These are phyloP conservation scores for Palythoa grandis DNA, from an alignment of 92 coral and sea anemone genomes.

Conservation along the genomic window DNA sequence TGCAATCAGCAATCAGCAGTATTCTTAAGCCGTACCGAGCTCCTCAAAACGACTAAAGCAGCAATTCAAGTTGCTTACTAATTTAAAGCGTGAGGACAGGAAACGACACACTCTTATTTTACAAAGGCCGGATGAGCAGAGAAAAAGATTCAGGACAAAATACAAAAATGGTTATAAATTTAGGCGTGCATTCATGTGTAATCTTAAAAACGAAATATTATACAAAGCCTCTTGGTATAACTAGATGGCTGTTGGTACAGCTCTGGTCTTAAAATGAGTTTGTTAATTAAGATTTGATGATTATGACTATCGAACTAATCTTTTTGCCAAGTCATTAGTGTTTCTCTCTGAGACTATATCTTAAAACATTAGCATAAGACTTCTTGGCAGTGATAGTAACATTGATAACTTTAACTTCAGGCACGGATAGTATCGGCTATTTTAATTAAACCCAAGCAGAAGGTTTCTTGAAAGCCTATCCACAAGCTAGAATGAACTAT, in stretches of 20 bases:
- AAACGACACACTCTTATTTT: too few relatives aligned
- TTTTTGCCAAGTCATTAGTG: not conserved
- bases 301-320: not conserved
- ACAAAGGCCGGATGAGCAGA: too few relatives aligned
- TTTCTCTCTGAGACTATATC: not conserved
- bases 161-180: too few relatives aligned
- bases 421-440: not conserved
- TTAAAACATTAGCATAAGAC: conserved; percentile 1
- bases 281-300: conserved; percentile 21
- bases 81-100: too few relatives aligned
- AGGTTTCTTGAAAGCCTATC: conserved; percentile 6
- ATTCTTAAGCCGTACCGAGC: too few relatives aligned
- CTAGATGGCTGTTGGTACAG: not conserved
- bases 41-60: too few relatives aligned
- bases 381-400: not conserved
- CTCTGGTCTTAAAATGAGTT: not conserved
- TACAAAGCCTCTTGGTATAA: not conserved
- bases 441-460: not conserved
- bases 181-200: too few relatives aligned
- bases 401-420: not conserved
- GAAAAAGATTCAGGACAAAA: too few relatives aligned
- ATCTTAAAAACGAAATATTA: too few relatives aligned
- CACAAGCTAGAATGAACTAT: not conserved
- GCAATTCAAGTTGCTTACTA: too few relatives aligned
- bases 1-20: too few relatives aligned